phyloP scores from a whole-genome alignment of 2,113 vertebrate genomes.

The Tylochromis polylepis region DNA sequence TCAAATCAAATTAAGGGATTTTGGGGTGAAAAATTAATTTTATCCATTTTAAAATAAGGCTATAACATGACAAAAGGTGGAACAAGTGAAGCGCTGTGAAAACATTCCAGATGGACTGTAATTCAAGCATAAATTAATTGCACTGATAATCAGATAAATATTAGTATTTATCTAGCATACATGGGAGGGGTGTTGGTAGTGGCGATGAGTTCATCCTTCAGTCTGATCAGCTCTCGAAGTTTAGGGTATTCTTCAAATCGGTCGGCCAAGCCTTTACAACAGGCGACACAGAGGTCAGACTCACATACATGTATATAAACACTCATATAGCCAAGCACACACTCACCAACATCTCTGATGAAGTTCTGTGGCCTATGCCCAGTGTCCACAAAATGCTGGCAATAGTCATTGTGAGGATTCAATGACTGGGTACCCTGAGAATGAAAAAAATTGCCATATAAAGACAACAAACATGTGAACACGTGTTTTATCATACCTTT shows the following conservation, averaged over 20 bases:
- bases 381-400: conserved; percentile 99
- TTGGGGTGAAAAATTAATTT: neutral
- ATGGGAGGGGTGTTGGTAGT: conserved; percentile 96
- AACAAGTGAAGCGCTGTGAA: neutral
- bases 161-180: conserved; percentile 66
- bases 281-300: neutral
- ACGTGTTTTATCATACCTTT: neutral
- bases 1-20: neutral
- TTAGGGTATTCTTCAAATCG: conserved; percentile 99
- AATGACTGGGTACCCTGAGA: conserved; percentile 93
- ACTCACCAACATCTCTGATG: conserved; percentile 95
- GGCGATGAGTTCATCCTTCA: conserved; percentile 95
- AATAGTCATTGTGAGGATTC: conserved; percentile 98
- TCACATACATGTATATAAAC: neutral
- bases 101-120: neutral
- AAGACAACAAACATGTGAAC: neutral
- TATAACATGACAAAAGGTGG: neutral
- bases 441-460: neutral
- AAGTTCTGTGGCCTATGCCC: conserved; percentile 98
- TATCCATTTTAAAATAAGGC: neutral
- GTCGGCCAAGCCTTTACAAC: conserved; percentile 86
- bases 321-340: neutral
- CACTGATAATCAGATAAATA: neutral
- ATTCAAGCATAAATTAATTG: neutral
- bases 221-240: conserved; percentile 92